Evolutionary conservation across 2,113 vertebrate species (phyloP), one percentile per base, ranked within the genome.

Genomic region (Dissostichus mawsoni): DNA sequence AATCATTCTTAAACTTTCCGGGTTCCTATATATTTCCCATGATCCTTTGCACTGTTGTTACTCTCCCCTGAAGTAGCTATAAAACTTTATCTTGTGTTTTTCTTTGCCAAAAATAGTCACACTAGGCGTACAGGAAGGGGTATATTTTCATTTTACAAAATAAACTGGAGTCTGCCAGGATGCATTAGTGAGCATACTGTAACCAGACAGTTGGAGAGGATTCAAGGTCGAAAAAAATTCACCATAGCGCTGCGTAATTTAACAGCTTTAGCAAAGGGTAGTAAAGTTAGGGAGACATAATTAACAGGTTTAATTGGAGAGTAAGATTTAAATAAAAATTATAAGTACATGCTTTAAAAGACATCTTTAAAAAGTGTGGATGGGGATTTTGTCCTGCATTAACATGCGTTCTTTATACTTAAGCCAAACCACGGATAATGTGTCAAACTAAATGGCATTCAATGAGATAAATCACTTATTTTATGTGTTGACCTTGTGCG

Each of bases 21-120:
- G 17, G 9, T 58, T 1, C 5, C 14, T 44, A 1, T 36, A 10
- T 57, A 51, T 16, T 55, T 69, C 3, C 33, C 67, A 63, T 29
- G 74, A 57, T 18, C 3, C 17, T 53, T 47, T 76, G 23, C 23
- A 72, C 48, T 44, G 52, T 20, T 18, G 0, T 47, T 64, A 13
- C 14, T 25, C 6, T 7, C 5, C n/a, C 13, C 0, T 45, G 20
- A 81, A 80, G 82, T 61, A 81, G 52, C 65, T 67, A 5, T 69
- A 16, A 74, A 52, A 56, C 33, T 65, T 20, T 6, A 47, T 13
- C 11, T 70, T 18, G 3, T 83, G 66, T 82, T 84, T 81, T 72
- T 52, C 83, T 79, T 73, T 18, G 33, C 84, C 72, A 80, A 81
- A 87, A 72, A 83, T 82, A 78, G 82, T 62, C 50, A 69, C 51